These are phyloP conservation scores for Mohoua ochrocephala DNA, from an alignment of 2,113 vertebrate species.

Conservation along the genomic window DNA sequence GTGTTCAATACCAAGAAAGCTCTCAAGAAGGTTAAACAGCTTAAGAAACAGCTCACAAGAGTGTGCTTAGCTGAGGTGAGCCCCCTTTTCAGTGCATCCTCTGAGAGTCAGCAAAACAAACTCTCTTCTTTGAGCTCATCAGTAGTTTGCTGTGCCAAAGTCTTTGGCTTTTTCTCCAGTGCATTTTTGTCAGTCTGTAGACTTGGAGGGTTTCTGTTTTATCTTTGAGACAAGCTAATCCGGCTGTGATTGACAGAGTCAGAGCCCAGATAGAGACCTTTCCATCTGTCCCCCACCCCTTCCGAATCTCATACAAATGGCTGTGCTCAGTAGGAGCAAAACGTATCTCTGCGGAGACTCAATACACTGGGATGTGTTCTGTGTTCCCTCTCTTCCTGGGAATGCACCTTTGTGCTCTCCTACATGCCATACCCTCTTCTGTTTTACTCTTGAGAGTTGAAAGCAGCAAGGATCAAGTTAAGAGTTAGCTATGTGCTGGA, in stretches of 20 bases:
- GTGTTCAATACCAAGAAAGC: conserved; percentile 85
- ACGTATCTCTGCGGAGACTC: neutral
- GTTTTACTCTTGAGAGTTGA: neutral
- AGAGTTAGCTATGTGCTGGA: neutral
- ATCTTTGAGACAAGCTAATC: neutral
- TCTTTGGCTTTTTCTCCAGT: neutral
- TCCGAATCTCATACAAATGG: neutral
- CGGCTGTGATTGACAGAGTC: neutral
- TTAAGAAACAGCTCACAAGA: conserved; percentile 84
- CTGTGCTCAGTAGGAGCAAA: neutral
- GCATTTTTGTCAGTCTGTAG: neutral
- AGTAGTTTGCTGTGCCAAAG: neutral
- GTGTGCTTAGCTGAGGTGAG: conserved; percentile 90
- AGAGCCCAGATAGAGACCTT: neutral
- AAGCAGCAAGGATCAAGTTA: neutral
- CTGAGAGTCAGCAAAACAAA: neutral
- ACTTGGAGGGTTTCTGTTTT: neutral
- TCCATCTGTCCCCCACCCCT: neutral
- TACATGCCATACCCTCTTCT: neutral
- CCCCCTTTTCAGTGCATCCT: neutral
- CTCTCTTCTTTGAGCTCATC: neutral
- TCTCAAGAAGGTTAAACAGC: conserved; percentile 79
- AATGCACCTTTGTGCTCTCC: neutral
- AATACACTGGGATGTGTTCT: neutral
- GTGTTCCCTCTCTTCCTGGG: neutral